Evolutionary conservation across 2,797 vertebrate genomes (phyloP).

Genomic region (Cirrhinus mrigala): DNA sequence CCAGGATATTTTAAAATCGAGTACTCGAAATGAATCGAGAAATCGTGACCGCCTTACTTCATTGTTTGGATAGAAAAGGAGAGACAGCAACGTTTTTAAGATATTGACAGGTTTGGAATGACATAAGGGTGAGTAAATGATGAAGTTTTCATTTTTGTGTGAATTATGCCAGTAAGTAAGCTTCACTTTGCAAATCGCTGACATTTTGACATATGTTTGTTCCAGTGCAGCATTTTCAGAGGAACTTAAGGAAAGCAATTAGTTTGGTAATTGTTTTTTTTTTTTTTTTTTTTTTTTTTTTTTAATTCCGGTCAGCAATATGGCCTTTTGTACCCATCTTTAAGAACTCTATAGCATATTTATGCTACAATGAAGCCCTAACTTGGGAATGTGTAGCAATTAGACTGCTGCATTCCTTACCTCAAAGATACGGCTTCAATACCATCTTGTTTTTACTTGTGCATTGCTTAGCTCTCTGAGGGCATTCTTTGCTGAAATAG

Average conservation of each 20-base stretch:
- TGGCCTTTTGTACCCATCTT: neutral
- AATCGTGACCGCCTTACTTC: no score
- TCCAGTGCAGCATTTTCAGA: neutral
- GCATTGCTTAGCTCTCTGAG: constrained; percentile 5
- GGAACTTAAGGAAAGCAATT: neutral
- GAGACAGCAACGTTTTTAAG: neutral
- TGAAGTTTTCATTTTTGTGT: neutral
- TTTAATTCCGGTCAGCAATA: neutral
- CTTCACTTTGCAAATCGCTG: neutral
- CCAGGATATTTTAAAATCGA: no score
- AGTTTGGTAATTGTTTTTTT: neutral
- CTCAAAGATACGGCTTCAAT: constrained; percentile 9
- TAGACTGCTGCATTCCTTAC: constrained; percentile 6
- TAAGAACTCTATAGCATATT: neutral
- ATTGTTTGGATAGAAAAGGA: neutral
- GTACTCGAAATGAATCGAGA: no score
- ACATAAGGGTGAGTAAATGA: neutral
- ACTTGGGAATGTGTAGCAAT: neutral
- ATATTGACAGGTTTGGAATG: neutral
- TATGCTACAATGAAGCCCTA: neutral
- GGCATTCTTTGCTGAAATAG: constrained; percentile 16
- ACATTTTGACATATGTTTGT: neutral
- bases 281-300: neutral
- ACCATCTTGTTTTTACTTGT: constrained; percentile 6
- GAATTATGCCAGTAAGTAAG: neutral